These are phyloP conservation scores for Piaya cayana DNA, from an alignment of 2,113 vertebrate genomes.

Conservation along the genomic window DNA sequence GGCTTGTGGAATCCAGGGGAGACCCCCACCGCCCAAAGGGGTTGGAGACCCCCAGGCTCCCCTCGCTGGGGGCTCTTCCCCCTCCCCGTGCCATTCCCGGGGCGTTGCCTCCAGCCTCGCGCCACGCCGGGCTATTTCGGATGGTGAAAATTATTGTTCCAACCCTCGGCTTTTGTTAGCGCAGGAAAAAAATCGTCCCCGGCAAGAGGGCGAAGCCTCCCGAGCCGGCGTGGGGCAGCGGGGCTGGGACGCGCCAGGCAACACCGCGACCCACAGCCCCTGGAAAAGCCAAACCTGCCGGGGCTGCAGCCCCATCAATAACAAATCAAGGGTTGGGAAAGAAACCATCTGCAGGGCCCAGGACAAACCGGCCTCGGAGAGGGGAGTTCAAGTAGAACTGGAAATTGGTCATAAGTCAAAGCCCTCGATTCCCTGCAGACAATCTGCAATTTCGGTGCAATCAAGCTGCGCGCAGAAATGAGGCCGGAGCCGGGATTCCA, in stretches of 20 bases:
- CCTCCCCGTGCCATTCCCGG: not conserved
- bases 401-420: constrained; percentile 68
- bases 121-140: not conserved
- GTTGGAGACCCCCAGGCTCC: rapidly evolving
- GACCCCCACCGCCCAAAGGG: rapidly evolving
- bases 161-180: constrained; percentile 24
- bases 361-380: not conserved
- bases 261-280: not conserved
- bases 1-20: rapidly evolving
- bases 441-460: constrained; percentile 68
- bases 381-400: constrained; percentile 60
- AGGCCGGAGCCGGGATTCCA: constrained; percentile 67
- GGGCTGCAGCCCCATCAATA: not conserved
- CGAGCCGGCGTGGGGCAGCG: rapidly evolving
- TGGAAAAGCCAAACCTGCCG: not conserved
- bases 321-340: not conserved
- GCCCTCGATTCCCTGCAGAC: constrained; percentile 64
- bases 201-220: not conserved
- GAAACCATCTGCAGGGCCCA: not conserved
- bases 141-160: constrained; percentile 58
- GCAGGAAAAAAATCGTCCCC: constrained; percentile 49
- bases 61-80: not conserved
- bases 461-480: constrained; percentile 67
- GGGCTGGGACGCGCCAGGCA: not conserved
- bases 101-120: constrained; percentile 6